These are phyloP conservation scores for Periphyllus acericola DNA, from an alignment of 2,888 invertebrate species.

Conservation along the genomic window DNA sequence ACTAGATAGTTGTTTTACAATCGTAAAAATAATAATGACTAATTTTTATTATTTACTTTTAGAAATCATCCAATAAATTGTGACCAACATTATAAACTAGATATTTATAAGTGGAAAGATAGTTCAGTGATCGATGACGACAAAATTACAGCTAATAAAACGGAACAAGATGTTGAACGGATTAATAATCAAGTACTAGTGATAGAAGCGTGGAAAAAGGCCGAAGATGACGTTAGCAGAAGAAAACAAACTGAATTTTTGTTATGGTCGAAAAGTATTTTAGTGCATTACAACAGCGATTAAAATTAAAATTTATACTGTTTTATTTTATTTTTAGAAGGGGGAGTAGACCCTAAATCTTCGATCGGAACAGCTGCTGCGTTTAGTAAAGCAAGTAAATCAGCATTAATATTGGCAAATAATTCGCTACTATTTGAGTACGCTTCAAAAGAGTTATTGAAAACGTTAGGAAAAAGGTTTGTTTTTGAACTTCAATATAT, in stretches of 20 bases:
- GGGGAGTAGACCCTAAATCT: constrained; percentile 86
- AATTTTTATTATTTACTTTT: constrained; percentile 51
- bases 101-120: constrained; percentile 78
- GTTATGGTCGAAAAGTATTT: constrained; percentile 79
- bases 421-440: constrained; percentile 87
- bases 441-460: constrained; percentile 86
- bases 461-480: constrained; percentile 66
- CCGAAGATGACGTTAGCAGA: constrained; percentile 79
- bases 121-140: constrained; percentile 67
- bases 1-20: neutral
- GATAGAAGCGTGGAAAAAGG: constrained; percentile 80
- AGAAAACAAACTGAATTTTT: constrained; percentile 84
- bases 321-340: constrained; percentile 70
- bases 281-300: neutral
- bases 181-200: constrained; percentile 78
- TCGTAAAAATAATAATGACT: neutral
- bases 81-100: constrained; percentile 76
- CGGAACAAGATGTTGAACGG: constrained; percentile 68
- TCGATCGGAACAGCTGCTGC: constrained; percentile 88
- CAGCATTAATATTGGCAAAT: constrained; percentile 84
- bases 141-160: constrained; percentile 6
- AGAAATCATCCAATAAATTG: constrained; percentile 81
- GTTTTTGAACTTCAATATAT: neutral
- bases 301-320: neutral
- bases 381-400: constrained; percentile 88